Evolutionary conservation across 37 sponge, comb jelly and placozoan species (phyloP).

Genomic region (Geodia barretti): DNA sequence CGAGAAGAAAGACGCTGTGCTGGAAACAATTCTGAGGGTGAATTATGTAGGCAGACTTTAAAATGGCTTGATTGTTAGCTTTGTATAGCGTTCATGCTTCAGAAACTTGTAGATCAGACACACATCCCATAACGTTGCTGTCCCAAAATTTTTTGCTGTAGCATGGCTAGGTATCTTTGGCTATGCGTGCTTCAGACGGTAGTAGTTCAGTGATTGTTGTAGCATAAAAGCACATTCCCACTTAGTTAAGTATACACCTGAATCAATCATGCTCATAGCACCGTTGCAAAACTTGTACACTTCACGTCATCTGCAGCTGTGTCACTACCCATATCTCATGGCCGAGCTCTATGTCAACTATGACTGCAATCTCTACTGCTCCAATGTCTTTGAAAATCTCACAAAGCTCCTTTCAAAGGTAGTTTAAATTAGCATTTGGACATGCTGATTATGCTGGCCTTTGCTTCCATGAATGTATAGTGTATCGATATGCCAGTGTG

Average conservation of each 20-base stretch:
- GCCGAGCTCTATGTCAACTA: slow-evolving; percentile 95
- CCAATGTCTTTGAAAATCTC: slow-evolving; percentile 81
- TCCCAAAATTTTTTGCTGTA: no score
- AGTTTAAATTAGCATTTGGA: background rate
- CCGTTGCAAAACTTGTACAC: no score
- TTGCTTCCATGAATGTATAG: no score
- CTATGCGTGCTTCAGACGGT: no score
- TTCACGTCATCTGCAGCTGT: slow-evolving; percentile 79
- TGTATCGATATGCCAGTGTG: no score
- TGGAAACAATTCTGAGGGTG: slow-evolving; percentile 84
- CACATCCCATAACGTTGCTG: no score
- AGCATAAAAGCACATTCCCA: no score
- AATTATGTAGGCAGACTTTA: background rate
- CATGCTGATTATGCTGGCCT: no score
- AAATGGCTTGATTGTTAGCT: background rate
- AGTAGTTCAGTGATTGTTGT: no score
- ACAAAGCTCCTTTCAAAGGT: slow-evolving; percentile 86
- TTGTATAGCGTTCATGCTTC: background rate
- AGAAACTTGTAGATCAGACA: background rate
- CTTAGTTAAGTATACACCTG: no score
- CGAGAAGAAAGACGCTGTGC: slow-evolving; percentile 72
- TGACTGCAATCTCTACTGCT: slow-evolving; percentile 88
- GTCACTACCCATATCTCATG: slow-evolving; percentile 67
- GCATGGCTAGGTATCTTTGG: no score
- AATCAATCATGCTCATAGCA: no score